phyloP scores from a whole-genome alignment of 1,140 invertebrate species.

The Mamestra configurata region DNA sequence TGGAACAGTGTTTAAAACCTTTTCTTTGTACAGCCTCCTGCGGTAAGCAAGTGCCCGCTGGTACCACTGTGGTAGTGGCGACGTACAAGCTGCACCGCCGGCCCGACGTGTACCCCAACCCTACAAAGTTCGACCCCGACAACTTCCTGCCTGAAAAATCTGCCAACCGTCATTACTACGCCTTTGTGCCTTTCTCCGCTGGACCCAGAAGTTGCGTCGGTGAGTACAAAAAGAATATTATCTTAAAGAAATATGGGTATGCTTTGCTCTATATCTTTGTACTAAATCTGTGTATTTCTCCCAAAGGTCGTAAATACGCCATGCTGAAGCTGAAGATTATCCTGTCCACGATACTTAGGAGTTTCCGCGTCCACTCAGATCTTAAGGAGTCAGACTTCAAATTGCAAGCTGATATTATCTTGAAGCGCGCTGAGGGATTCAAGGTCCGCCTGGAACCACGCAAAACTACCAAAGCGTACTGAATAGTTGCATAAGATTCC shows the following conservation, averaged over 20 bases:
- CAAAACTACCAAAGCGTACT: conserved; percentile 81
- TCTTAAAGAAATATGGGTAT: neutral
- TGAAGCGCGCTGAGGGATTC: conserved; percentile 95
- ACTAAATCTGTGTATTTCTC: conserved; percentile 48
- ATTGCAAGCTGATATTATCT: conserved; percentile 94
- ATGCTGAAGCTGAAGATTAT: conserved; percentile 96
- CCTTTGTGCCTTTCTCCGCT: conserved; percentile 96
- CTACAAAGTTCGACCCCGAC: conserved; percentile 96
- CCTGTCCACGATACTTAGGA: conserved; percentile 95
- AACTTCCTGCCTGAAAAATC: conserved; percentile 96
- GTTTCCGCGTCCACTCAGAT: conserved; percentile 92
- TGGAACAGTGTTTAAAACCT: neutral
- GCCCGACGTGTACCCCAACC: conserved; percentile 93
- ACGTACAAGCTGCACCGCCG: conserved; percentile 93
- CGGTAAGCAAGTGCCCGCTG: conserved; percentile 89
- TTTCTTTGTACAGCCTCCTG: conserved; percentile 82
- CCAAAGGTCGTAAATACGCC: conserved; percentile 95
- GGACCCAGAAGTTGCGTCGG: conserved; percentile 95
- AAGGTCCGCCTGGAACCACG: conserved; percentile 91
- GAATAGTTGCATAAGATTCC: conserved; percentile 48
- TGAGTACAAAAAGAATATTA: conserved; percentile 74
- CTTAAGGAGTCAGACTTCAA: conserved; percentile 92
- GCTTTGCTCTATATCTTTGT: neutral
- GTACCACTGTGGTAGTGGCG: conserved; percentile 91
- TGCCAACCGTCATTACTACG: conserved; percentile 94